Base-by-base conservation (phyloP, 2,113 vertebrate species). In the Apodemus speciosus region DNA sequence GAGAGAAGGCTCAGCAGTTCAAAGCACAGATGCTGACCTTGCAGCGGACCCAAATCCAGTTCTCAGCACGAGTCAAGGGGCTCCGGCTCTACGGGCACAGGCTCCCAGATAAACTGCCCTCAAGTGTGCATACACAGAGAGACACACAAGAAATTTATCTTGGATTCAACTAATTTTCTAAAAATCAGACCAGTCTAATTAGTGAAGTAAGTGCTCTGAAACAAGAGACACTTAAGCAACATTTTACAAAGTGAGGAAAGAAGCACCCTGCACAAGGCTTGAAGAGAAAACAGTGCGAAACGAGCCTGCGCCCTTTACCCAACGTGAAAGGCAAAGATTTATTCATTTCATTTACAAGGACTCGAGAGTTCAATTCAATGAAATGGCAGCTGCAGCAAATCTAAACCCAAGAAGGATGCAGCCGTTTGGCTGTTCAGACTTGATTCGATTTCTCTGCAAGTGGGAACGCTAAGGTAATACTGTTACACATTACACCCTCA, bases 371-470 rank as follows among this genome's bases (percentile, higher is more conserved):
- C 13, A 85, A 76, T 21, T 30, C 92, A 91, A 76, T 75, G 79
- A 89, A 73, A 64, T 66, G 43, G 58, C 62, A 76, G 46, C 75
- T 91, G 49, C 32, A 76, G 51, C 40, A 80, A 87, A 66, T 68
- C 76, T 60, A 80, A 93, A 60, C 64, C 80, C 88, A 69, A 40
- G 88, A 43, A 81, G 40, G 58, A 93, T n/a, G 7, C 56, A 89
- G 68, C 1, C n/a, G 46, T 35, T 69, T 80, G 89, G 90, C 58
- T 66, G 93, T 92, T 94, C 91, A 92, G 58, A 80, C 80, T 80
- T 64, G 38, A 90, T 64, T 60, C 3, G 1, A 83, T 94, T 93
- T 81, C 83, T 88, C 53, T 71, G 25, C 14, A 75, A 46, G 30
- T 21, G 11, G 62, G 76, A 92, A 90, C 51, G 60, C 25, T 21